Percentiles rank a stretch among this genome's conserved stretches.
Evolutionary conservation across 2,888 invertebrate genomes (phyloP).

Genomic region (Cecidostiba fungosa): DNA sequence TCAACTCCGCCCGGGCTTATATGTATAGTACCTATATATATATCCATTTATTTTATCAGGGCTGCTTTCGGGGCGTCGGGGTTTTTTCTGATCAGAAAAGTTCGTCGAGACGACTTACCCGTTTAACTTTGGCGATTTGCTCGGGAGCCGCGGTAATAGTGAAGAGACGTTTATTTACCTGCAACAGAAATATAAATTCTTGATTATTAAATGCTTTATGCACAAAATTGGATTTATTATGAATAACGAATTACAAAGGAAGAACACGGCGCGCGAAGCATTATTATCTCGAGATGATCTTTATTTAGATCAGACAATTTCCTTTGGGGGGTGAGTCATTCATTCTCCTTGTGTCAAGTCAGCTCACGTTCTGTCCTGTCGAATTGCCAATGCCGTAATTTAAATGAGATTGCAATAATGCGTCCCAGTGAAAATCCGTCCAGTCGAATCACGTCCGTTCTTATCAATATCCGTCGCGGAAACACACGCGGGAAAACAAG

Average conservation of each 20-base stretch:
- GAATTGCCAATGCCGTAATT: constrained; percentile 69
- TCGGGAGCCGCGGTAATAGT: constrained; percentile 13
- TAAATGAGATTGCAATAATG: constrained; percentile 71
- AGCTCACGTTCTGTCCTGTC: constrained; percentile 68
- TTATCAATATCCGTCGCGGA: constrained; percentile 67
- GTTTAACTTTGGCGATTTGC: constrained; percentile 25
- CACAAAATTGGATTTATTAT: background rate
- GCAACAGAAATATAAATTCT: constrained; percentile 43
- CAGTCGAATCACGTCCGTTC: constrained; percentile 68
- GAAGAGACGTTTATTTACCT: constrained; percentile 53
- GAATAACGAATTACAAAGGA: background rate
- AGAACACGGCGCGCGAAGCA: background rate
- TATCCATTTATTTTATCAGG: constrained; percentile 48
- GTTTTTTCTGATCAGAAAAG: constrained; percentile 48
- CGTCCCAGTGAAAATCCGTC: constrained; percentile 64
- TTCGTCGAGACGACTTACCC: constrained; percentile 43
- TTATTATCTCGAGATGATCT: constrained; percentile 35
- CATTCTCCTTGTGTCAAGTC: constrained; percentile 66
- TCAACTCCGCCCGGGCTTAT: constrained; percentile 49
- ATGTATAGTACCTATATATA: background rate
- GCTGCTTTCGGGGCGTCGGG: background rate
- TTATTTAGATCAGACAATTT: constrained; percentile 28
- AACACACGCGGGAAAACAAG: constrained; percentile 56
- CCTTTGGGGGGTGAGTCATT: constrained; percentile 10
- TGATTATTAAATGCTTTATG: constrained; percentile 12